Base-by-base conservation (phyloP, 2,888 invertebrate genomes). In the Zelleria hepariella region DNA sequence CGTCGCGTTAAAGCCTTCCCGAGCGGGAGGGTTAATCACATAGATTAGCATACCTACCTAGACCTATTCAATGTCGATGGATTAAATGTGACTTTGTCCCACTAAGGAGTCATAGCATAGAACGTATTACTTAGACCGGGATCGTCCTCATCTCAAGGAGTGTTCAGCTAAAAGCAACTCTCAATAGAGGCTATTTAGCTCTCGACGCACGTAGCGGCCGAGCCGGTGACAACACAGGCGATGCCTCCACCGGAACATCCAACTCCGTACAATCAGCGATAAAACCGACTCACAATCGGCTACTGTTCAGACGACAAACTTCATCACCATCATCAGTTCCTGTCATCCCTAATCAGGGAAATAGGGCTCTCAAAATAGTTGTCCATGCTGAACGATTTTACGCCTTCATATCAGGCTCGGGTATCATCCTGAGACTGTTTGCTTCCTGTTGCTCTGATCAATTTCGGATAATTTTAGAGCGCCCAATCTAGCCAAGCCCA, bases 131-230 rank as follows among this genome's bases (percentile, higher is more conserved):
- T 54, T 54, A 27, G 21, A n/a, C 24, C 10, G 54, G 64, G 68
- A 70, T 68, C 64, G 67, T 66, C 67, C 73, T 68, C 76, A 74
- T 75, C 68, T 74, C 75, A 75, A 77, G 73, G 72, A 69, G 72
- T 68, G 51, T n/a, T n/a, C n/a, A 20, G 51, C 54, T 69, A 65
- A 75, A 75, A 74, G 73, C 72, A 71, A 71, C 71, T 67, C 66
- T 67, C 66, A 70, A 71, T 76, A 74, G 75, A 68, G 63, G 75
- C 67, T 65, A 79, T 85, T 84, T 73, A 68, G 67, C 64, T 71
- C 71, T 70, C 64, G 57, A 62, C 74, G 77, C 86, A 86, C 86
- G 86, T 84, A 75, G 65, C 57, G 61, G 65, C 58, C 61, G 66
- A 59, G 66, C 67, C 69, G 70, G 72, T 78, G 75, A 73, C 79